These are phyloP conservation scores for Glaucomys volans DNA, from an alignment of 2,113 vertebrate species.

Conservation along the genomic window DNA sequence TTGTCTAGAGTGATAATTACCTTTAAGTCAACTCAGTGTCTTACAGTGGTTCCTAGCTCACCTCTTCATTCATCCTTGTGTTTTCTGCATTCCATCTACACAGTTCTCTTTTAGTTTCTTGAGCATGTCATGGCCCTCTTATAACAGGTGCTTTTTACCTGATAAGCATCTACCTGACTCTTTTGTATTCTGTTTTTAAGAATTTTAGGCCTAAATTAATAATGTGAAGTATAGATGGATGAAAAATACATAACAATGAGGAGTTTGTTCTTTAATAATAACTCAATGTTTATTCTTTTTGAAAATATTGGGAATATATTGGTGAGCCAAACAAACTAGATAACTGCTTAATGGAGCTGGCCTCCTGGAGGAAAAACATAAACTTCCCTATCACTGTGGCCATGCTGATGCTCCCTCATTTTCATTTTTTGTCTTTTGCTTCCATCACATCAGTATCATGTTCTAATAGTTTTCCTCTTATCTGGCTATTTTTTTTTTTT, in stretches of 20 bases:
- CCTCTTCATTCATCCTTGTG: background rate
- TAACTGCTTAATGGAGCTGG: background rate
- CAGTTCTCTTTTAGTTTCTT: background rate
- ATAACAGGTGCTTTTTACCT: background rate
- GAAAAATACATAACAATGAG: background rate
- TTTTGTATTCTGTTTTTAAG: background rate
- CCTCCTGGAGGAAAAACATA: background rate
- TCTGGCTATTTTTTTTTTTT: constrained; percentile 8
- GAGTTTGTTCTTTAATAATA: background rate
- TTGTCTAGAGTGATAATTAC: background rate
- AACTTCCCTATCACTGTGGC: background rate
- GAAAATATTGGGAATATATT: background rate
- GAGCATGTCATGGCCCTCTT: background rate
- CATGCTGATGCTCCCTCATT: background rate
- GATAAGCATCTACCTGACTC: background rate
- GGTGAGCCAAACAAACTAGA: background rate
- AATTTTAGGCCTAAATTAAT: background rate
- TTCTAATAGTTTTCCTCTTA: background rate
- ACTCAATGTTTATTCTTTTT: background rate
- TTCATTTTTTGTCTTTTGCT: background rate
- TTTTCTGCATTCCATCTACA: background rate
- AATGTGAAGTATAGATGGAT: background rate
- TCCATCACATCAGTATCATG: background rate
- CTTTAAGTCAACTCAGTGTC: background rate
- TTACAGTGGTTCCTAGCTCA: background rate